phyloP scores from a whole-genome alignment of 1,140 invertebrate genomes.

The Calycopis cecrops region DNA sequence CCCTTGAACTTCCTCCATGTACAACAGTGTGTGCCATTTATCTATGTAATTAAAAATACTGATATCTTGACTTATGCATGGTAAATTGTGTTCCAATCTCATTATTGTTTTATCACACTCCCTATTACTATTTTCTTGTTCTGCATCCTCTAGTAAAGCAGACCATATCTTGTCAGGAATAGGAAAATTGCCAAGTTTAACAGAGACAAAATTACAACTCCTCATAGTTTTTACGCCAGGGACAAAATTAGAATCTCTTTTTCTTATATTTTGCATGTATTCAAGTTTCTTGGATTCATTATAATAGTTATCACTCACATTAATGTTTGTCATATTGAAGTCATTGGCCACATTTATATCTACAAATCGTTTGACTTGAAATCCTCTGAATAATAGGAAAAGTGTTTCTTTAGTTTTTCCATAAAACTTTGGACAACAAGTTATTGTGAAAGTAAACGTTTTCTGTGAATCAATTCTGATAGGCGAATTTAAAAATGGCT shows the following conservation, averaged over 20 bases:
- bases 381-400: slow-evolving; percentile 52
- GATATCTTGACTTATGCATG: slow-evolving; percentile 71
- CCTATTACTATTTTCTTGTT: slow-evolving; percentile 42
- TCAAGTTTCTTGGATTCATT: slow-evolving; percentile 30
- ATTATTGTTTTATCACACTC: slow-evolving; percentile 50
- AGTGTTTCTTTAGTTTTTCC: slow-evolving; percentile 53
- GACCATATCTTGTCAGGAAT: slow-evolving; percentile 77
- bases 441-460: slow-evolving; percentile 43
- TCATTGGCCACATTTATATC: slow-evolving; percentile 47
- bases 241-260: slow-evolving; percentile 48
- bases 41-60: slow-evolving; percentile 76
- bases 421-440: slow-evolving; percentile 58
- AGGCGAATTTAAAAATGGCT: slow-evolving; percentile 45
- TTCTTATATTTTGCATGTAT: slow-evolving; percentile 44
- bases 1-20: slow-evolving; percentile 85
- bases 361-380: slow-evolving; percentile 57
- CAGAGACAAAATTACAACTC: slow-evolving; percentile 74
- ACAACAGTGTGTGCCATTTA: slow-evolving; percentile 82
- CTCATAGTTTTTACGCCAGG: slow-evolving; percentile 77
- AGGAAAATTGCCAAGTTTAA: slow-evolving; percentile 69
- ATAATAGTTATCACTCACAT: not conserved
- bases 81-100: slow-evolving; percentile 58
- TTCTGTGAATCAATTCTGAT: slow-evolving; percentile 42
- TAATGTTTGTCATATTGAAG: slow-evolving; percentile 13
- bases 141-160: slow-evolving; percentile 59